Evolutionary conservation across 2,113 vertebrate genomes (phyloP).

Genomic region (Parotia lawesii): DNA sequence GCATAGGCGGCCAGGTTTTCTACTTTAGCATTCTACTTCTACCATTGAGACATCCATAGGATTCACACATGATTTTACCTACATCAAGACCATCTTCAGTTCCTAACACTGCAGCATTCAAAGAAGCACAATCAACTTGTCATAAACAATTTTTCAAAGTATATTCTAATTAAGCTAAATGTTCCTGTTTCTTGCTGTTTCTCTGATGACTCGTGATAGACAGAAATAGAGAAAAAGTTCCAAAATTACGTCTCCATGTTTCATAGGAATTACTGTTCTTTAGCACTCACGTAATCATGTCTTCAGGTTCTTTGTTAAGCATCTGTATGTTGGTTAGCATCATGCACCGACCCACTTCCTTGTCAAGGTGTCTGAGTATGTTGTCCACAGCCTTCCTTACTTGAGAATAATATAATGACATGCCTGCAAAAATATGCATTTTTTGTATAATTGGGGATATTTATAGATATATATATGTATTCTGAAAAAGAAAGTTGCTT

Average conservation of each 20-base stretch:
- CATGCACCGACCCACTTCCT: slow-evolving; percentile 98
- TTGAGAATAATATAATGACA: slow-evolving; percentile 98
- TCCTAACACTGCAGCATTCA: not conserved
- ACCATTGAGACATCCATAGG: not conserved
- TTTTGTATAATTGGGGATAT: not conserved
- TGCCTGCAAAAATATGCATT: slow-evolving; percentile 73
- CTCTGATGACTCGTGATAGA: not conserved
- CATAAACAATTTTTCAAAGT: not conserved
- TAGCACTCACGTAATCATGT: slow-evolving; percentile 96
- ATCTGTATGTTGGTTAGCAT: slow-evolving; percentile 97
- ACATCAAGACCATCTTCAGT: not conserved
- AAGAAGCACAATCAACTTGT: not conserved
- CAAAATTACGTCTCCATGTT: not conserved
- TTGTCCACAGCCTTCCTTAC: slow-evolving; percentile 95
- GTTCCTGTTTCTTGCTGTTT: not conserved
- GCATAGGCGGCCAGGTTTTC: not conserved
- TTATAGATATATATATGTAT: not conserved
- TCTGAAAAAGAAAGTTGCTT: not conserved
- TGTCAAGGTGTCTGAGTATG: slow-evolving; percentile 95
- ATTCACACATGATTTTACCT: not conserved
- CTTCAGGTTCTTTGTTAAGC: slow-evolving; percentile 98
- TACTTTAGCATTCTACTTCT: not conserved
- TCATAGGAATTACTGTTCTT: not conserved
- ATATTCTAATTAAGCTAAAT: not conserved
- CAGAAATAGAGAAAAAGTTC: not conserved